These are phyloP conservation scores for Lasioglossum oenotherae DNA, from an alignment of 2,888 invertebrate species.

Conservation along the genomic window DNA sequence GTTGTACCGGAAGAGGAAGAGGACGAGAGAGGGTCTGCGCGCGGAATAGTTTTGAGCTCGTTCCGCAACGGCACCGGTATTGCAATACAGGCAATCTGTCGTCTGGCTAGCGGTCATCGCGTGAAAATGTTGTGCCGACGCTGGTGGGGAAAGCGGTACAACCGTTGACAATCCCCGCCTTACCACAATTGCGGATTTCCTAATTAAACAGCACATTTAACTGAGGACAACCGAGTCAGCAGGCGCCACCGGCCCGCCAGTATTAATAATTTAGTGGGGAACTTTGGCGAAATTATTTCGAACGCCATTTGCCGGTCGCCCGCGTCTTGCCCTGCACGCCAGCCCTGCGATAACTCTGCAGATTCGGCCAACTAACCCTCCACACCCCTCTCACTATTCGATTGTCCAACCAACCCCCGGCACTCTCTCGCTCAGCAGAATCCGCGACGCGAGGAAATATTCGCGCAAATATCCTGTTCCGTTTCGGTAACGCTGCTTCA, in stretches of 20 bases:
- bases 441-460: conserved; percentile 55
- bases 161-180: conserved; percentile 63
- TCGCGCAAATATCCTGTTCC: conserved; percentile 64
- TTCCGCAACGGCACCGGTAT: conserved; percentile 38
- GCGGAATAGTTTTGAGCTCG: conserved; percentile 68
- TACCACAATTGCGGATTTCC: conserved; percentile 76
- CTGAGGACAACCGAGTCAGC: conserved; percentile 71
- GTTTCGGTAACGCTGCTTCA: conserved; percentile 54
- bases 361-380: conserved; percentile 65
- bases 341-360: conserved; percentile 55
- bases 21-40: conserved; percentile 1
- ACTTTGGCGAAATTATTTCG: conserved; percentile 78
- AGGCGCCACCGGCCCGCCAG: conserved; percentile 55
- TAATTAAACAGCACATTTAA: conserved; percentile 77
- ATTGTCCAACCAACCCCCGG: conserved; percentile 14
- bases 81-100: conserved; percentile 54
- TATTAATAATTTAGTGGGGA: conserved; percentile 74
- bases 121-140: conserved; percentile 36
- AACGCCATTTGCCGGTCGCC: conserved; percentile 70
- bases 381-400: neutral
- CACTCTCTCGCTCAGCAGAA: conserved; percentile 62
- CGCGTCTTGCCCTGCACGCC: conserved; percentile 67
- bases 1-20: neutral
- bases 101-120: conserved; percentile 43
- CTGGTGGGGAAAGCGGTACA: conserved; percentile 27